phyloP scores from a whole-genome alignment of 92 coral and sea anemone species.

The Bergia puertoricense region DNA sequence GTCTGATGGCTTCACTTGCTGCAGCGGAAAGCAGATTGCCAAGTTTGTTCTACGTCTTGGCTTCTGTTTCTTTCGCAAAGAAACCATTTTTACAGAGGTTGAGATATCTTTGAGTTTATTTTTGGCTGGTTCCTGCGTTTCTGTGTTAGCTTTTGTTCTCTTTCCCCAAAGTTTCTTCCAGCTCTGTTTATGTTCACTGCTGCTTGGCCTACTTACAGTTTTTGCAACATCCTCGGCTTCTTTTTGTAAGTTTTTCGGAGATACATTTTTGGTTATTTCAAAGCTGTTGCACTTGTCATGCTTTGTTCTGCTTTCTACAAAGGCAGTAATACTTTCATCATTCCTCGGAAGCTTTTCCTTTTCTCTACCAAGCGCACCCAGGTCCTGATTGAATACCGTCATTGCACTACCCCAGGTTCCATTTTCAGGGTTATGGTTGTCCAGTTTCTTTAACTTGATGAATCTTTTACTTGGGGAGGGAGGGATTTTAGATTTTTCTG shows the following conservation, averaged over 20 bases:
- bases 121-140: not conserved
- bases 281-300: not conserved
- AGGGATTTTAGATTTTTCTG: too few species aligned
- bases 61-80: not conserved
- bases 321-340: not conserved
- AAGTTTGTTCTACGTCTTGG: not conserved
- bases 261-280: not conserved
- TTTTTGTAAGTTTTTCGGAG: not conserved
- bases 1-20: not conserved
- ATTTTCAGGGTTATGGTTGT: too few species aligned
- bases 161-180: not conserved
- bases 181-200: not conserved
- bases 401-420: too few species aligned
- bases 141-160: not conserved
- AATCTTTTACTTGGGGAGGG: too few species aligned
- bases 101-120: not conserved
- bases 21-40: slow-evolving; percentile 14
- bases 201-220: not conserved
- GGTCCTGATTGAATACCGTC: too few species aligned
- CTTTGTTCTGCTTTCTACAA: not conserved
- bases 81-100: not conserved
- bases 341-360: not conserved
- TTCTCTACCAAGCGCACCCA: not conserved
- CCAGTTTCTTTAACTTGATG: too few species aligned
- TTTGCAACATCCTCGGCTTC: not conserved